Evolutionary conservation across 2,113 vertebrate genomes (phyloP), one percentile per base, ranked within the genome.

Genomic region (Istiophorus platypterus): DNA sequence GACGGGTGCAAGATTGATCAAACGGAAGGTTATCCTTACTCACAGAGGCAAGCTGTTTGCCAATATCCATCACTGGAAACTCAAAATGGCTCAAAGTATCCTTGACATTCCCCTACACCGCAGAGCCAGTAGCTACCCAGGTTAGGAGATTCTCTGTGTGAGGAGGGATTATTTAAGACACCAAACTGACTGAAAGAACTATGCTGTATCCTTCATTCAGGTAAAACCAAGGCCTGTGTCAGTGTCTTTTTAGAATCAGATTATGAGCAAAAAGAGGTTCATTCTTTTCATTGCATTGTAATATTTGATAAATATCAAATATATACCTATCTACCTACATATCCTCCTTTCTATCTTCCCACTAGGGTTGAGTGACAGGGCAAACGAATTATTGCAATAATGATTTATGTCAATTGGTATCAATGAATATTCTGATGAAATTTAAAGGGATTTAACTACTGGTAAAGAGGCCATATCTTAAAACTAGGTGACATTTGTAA

Each of bases 21-120:
- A 92, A 93, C 88, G 92, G 93, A 94, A 94, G 92, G 92, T 93
- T 94, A 94, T 94, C 92, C 93, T 95, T 93, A 94, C 90, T 94
- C 93, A 93, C 92, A 93, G 88, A 93, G 90, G 78, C 91, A 94
- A 94, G 92, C 88, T 95, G 93, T 94, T 94, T 95, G 94, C 94
- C 93, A 93, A 92, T 94, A 94, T 86, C 92, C 86, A 94, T 94
- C 94, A 92, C 89, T 87, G 82, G 83, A 87, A 91, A 93, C 90
- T 93, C 84, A 88, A 91, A 95, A 93, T 88, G 91, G 86, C 80
- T 92, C 82, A 91, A 89, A 91, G 85, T 85, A 84, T 93, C 83
- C 86, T 81, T 91, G 92, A 91, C 91, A 92, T 92, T 94, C 80
- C 81, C 71, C 58, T 74, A 84, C 84, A 87, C 66, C 81, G 86